These are phyloP conservation scores for Cistogaster globosa DNA, from an alignment of 2,888 invertebrate genomes.

Conservation along the genomic window DNA sequence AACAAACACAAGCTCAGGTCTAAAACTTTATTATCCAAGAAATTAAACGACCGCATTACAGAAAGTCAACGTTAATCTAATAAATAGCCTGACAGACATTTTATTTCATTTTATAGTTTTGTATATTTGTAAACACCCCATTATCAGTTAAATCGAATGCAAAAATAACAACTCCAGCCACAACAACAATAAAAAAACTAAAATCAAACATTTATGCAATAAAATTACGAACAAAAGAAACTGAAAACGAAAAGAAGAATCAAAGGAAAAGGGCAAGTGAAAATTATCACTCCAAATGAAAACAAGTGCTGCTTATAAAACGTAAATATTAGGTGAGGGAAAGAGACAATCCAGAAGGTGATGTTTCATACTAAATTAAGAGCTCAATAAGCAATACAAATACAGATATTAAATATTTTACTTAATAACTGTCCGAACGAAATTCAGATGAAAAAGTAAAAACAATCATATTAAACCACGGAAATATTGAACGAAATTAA, in stretches of 20 bases:
- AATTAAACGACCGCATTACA: neutral
- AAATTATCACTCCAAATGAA: slow-evolving; percentile 62
- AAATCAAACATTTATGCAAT: slow-evolving; percentile 8
- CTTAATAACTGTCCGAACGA: no score
- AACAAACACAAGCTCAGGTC: neutral
- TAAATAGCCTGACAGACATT: slow-evolving; percentile 31
- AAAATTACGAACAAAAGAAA: slow-evolving; percentile 47
- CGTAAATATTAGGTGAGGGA: slow-evolving; percentile 8
- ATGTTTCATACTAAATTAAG: no score
- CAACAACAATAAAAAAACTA: slow-evolving; percentile 11
- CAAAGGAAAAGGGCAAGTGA: slow-evolving; percentile 69
- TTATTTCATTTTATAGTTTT: slow-evolving; percentile 14
- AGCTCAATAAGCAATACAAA: no score
- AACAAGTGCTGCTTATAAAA: slow-evolving; percentile 63
- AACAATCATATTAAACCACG: no score
- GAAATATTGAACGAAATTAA: no score
- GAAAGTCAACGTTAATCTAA: slow-evolving; percentile 42
- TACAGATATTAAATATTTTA: no score
- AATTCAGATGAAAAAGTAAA: no score
- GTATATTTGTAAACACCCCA: slow-evolving; percentile 59
- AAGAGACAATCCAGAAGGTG: neutral
- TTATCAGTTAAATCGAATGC: slow-evolving; percentile 67
- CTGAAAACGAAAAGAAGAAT: slow-evolving; percentile 26
- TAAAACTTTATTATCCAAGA: neutral
- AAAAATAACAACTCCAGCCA: slow-evolving; percentile 52